phyloP scores from a whole-genome alignment of 2,888 invertebrate species.

The Dasypogon diadema region DNA sequence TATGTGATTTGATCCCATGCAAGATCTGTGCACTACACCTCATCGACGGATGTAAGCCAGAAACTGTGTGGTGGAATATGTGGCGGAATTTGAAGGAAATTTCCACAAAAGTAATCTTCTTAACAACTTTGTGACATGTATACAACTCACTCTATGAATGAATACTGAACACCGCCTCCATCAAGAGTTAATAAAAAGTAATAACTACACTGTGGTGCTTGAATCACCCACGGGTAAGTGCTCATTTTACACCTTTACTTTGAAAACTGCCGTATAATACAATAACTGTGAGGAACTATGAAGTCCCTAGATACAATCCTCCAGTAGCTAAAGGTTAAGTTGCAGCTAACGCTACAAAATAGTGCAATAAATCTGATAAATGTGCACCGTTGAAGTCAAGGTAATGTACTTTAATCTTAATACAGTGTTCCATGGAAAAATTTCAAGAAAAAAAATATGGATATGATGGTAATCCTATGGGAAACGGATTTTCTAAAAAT shows the following conservation, averaged over 20 bases:
- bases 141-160: neutral
- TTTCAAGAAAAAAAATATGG: constrained; percentile 11
- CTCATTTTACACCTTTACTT: neutral
- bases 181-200: constrained; percentile 34
- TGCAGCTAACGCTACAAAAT: constrained; percentile 35
- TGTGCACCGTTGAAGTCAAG: constrained; percentile 26
- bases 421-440: constrained; percentile 23
- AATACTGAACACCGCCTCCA: neutral
- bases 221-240: neutral
- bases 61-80: too few relatives aligned
- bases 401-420: constrained; percentile 29
- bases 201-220: neutral
- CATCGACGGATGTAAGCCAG: neutral
- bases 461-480: neutral
- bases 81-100: neutral
- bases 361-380: constrained; percentile 37
- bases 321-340: constrained; percentile 17
- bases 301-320: constrained; percentile 14
- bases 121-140: neutral
- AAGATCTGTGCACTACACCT: neutral
- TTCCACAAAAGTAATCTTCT: neutral
- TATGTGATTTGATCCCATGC: constrained; percentile 27
- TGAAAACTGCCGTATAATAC: neutral
- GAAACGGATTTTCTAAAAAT: neutral
- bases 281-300: constrained; percentile 15